These are phyloP conservation scores for Zapus hudsonius DNA, from an alignment of 2,113 vertebrate genomes.

Conservation along the genomic window DNA sequence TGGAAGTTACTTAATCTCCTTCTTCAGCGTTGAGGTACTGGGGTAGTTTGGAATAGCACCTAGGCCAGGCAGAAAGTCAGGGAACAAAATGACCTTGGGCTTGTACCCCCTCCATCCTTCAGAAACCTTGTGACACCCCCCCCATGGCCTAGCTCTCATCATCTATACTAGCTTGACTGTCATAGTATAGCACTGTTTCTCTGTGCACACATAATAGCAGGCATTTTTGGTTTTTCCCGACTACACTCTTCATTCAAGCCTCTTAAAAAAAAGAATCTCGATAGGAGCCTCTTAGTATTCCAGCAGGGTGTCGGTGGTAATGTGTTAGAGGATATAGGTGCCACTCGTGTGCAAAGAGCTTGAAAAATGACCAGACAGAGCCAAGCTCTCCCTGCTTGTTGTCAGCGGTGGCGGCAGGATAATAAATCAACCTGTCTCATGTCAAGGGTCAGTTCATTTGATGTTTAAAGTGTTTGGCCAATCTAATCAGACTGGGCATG, in stretches of 20 bases:
- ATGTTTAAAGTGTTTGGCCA: conserved; percentile 72
- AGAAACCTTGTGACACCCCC: too few relatives aligned
- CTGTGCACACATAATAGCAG: background rate
- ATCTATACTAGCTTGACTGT: background rate
- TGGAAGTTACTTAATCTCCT: accelerated
- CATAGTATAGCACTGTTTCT: background rate
- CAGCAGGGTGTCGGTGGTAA: conserved; percentile 65
- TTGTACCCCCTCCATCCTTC: accelerated
- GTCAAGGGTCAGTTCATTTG: conserved; percentile 78
- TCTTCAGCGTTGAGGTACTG: background rate
- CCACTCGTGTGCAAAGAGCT: conserved; percentile 78
- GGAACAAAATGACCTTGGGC: background rate
- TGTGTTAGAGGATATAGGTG: conserved; percentile 68
- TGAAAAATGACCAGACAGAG: conserved; percentile 84
- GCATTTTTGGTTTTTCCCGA: conserved; percentile 12
- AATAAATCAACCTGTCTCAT: conserved; percentile 84
- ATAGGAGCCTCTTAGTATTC: conserved; percentile 78
- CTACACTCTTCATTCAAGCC: conserved; percentile 40
- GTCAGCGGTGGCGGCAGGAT: conserved; percentile 76
- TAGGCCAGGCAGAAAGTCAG: accelerated
- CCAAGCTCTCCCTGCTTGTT: conserved; percentile 62
- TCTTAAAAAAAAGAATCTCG: conserved; percentile 26
- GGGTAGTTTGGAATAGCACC: too few relatives aligned
- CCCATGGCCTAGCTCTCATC: accelerated
- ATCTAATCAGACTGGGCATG: conserved; percentile 69